Percentiles rank a stretch among this genome's conserved stretches.
phyloP scores from a whole-genome alignment of 2,113 vertebrate genomes.

The Sapajus apella region DNA sequence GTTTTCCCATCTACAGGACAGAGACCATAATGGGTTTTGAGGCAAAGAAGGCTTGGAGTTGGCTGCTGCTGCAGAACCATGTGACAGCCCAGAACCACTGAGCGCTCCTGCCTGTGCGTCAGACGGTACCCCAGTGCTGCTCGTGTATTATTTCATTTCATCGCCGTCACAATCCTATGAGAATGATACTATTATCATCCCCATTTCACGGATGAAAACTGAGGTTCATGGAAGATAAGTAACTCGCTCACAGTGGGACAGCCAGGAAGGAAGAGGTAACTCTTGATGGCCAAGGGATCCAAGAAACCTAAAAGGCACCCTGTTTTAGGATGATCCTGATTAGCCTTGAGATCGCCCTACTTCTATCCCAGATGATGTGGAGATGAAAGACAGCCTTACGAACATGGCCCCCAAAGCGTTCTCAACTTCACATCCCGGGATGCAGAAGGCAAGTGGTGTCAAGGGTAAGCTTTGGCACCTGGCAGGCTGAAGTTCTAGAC shows the following conservation, averaged over 20 bases:
- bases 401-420: not conserved
- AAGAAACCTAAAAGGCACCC: not conserved
- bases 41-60: not conserved
- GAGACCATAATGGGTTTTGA: rapidly evolving
- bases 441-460: not conserved
- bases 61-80: rapidly evolving
- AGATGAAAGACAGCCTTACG: not conserved
- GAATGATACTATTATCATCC: rapidly evolving
- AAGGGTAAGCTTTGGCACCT: not conserved
- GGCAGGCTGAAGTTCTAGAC: not conserved
- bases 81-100: rapidly evolving
- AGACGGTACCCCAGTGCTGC: rapidly evolving
- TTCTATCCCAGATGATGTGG: not conserved
- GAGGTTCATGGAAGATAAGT: no score
- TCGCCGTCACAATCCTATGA: rapidly evolving
- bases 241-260: no score
- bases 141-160: not conserved
- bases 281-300: not conserved
- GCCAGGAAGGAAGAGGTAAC: not conserved
- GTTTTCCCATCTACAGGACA: not conserved
- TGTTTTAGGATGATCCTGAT: not conserved
- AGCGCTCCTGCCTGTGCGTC: rapidly evolving
- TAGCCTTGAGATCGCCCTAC: not conserved
- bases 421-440: not conserved
- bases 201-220: not conserved